Conservation (phyloP, 2,888 invertebrate genomes). For the Apamea crenata region DNA sequence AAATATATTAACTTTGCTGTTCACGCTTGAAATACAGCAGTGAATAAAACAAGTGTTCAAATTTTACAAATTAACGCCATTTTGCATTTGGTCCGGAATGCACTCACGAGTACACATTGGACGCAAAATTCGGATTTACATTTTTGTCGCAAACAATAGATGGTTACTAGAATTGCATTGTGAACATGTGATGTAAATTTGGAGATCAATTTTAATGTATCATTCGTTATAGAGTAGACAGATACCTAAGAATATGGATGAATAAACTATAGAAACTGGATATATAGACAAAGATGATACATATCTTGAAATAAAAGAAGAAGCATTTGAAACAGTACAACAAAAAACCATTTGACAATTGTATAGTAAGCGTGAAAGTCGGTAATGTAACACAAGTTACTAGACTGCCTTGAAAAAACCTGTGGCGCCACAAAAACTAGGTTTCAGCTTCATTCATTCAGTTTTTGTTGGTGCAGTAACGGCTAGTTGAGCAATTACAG, state of each 20-base stretch:
- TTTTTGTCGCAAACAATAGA: constrained; percentile 29
- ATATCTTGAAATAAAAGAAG: neutral
- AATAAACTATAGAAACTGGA: neutral
- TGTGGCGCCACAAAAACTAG: constrained; percentile 44
- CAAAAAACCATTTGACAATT: constrained; percentile 28
- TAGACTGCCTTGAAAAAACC: constrained; percentile 34
- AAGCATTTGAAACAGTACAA: neutral
- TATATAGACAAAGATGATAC: neutral
- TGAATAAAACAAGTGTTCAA: constrained; percentile 51
- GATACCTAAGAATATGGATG: neutral
- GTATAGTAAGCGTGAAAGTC: constrained; percentile 20
- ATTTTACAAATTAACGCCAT: constrained; percentile 61
- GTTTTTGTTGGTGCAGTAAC: constrained; percentile 51
- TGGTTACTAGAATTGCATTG: neutral
- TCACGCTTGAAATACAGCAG: constrained; percentile 56
- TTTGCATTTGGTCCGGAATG: constrained; percentile 42
- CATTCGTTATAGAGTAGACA: neutral
- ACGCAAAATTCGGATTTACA: constrained; percentile 24
- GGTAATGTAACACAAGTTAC: constrained; percentile 14
- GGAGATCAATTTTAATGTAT: neutral
- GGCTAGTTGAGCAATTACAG: constrained; percentile 52
- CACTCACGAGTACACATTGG: constrained; percentile 34
- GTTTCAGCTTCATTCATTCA: constrained; percentile 45
- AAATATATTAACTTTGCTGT: constrained; percentile 59
- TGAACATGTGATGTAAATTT: neutral